A percentile compares a stretch with the other conserved stretches of the same genome.
phyloP scores from a whole-genome alignment of 2,888 invertebrate genomes.

The Ormyrus labotus region DNA sequence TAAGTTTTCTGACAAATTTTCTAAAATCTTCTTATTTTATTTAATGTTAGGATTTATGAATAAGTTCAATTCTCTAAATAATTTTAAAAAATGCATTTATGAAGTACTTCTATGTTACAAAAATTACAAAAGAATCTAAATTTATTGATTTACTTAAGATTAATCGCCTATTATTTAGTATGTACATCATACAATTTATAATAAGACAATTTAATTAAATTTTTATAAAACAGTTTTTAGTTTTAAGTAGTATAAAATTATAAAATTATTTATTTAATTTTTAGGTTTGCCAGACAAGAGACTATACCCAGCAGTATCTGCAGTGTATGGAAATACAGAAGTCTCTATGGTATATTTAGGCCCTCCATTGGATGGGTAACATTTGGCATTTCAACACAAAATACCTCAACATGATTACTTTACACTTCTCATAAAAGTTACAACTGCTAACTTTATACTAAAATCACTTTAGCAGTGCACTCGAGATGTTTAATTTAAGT shows the following conservation, averaged over 20 bases:
- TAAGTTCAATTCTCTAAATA: no score
- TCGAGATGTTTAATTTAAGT: conserved; percentile 16
- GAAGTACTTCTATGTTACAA: no score
- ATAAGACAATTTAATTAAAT: not conserved
- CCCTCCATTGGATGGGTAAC: conserved; percentile 96
- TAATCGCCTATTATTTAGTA: not conserved
- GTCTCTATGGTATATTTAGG: conserved; percentile 99
- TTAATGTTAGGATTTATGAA: no score
- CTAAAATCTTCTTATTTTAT: no score
- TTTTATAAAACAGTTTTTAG: not conserved
- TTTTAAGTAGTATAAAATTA: not conserved
- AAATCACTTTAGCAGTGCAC: conserved; percentile 1
- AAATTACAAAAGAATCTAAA: no score
- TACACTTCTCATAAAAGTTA: conserved; percentile 7
- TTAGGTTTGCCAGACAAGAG: conserved; percentile 93
- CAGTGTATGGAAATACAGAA: conserved; percentile 99
- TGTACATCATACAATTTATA: not conserved
- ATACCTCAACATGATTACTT: conserved; percentile 42
- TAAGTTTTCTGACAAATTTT: not conserved
- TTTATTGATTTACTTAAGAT: no score
- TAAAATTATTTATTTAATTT: conserved; percentile 57
- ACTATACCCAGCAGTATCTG: conserved; percentile 96
- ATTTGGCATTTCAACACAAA: conserved; percentile 56
- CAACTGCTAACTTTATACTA: not conserved
- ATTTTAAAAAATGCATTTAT: no score